Conservation (phyloP, 2,888 invertebrate genomes). For the Caenorhabditis doughertyi region DNA sequence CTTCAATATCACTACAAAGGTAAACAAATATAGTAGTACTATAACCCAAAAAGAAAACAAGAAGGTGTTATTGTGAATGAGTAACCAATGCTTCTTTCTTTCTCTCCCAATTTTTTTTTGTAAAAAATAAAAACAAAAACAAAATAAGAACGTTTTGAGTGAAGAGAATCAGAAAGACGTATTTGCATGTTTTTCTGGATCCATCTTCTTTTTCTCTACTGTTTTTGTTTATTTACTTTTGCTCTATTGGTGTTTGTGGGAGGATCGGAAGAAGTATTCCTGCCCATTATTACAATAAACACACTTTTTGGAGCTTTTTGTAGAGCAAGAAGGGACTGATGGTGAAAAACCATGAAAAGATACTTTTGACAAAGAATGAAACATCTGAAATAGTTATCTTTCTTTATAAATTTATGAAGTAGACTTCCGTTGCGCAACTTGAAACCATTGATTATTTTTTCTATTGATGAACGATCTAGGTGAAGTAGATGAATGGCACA, state of each 20-base stretch:
- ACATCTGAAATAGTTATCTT: no score
- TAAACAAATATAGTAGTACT: conserved; percentile 21
- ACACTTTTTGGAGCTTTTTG: background rate
- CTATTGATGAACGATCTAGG: no score
- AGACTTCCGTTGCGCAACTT: no score
- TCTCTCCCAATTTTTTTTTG: background rate
- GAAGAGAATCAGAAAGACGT: conserved; percentile 38
- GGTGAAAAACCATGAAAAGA: no score
- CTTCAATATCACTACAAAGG: background rate
- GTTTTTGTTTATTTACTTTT: conserved; percentile 50
- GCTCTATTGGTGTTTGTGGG: background rate
- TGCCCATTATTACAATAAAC: conserved; percentile 10
- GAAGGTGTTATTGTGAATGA: conserved; percentile 29
- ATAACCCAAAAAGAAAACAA: conserved; percentile 9
- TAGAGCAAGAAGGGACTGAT: background rate
- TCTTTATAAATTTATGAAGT: no score
- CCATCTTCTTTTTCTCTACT: background rate
- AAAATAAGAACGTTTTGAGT: conserved; percentile 1
- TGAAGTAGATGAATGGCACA: no score
- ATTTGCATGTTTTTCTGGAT: conserved; percentile 19
- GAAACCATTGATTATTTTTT: no score
- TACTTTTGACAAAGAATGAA: no score
- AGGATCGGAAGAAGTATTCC: no score
- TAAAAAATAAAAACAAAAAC: conserved; percentile 29
- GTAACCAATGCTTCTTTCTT: no score